Conservation (phyloP, 2,113 vertebrate genomes). For the Pterocles orientalis region DNA sequence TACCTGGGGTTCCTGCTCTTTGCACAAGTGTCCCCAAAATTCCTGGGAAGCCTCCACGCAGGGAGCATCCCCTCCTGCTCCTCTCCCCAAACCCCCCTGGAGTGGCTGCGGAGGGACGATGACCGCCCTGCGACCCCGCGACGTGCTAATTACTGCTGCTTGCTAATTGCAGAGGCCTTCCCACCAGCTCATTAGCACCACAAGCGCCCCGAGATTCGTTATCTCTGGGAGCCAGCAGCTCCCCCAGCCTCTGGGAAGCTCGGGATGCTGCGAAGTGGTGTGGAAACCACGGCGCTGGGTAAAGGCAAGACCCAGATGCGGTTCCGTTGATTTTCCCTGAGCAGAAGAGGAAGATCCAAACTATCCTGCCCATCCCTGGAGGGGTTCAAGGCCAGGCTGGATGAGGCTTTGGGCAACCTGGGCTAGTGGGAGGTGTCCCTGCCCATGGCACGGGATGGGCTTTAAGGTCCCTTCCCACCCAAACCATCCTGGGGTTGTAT, state of each 20-base stretch:
- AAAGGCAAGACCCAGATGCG: background rate
- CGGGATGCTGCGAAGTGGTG: background rate
- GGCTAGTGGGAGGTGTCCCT: no score
- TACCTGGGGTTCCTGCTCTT: rapidly evolving
- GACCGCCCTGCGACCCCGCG: rapidly evolving
- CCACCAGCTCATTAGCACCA: rapidly evolving
- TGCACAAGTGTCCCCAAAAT: rapidly evolving
- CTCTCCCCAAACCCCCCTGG: background rate
- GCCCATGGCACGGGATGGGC: no score
- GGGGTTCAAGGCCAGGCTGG: no score
- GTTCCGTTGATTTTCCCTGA: rapidly evolving
- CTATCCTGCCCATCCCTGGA: background rate
- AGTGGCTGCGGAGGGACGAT: background rate
- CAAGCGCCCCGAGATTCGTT: rapidly evolving
- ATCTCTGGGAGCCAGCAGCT: rapidly evolving
- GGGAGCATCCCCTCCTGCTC: background rate
- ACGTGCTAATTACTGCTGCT: background rate
- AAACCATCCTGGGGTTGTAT: no score
- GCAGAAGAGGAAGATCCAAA: background rate
- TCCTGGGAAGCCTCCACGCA: rapidly evolving
- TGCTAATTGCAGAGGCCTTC: background rate
- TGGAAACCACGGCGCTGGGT: rapidly evolving
- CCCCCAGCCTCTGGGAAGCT: background rate
- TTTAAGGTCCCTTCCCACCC: no score
- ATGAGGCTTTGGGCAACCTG: no score